These are phyloP conservation scores for Coreoperca whiteheadi DNA, from an alignment of 2,113 vertebrate genomes.

Conservation along the genomic window DNA sequence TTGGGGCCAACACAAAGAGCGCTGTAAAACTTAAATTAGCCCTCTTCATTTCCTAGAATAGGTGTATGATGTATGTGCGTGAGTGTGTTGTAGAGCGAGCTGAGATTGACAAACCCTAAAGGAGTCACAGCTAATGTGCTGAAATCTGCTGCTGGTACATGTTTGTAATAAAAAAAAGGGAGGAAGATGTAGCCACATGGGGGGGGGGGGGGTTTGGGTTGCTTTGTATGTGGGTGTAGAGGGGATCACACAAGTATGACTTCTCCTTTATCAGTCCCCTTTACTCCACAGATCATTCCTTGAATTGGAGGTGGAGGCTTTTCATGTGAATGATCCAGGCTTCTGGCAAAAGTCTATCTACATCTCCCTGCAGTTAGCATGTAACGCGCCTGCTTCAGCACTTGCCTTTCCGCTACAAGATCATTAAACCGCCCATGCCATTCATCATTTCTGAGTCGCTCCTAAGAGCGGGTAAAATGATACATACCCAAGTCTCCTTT, in stretches of 20 bases:
- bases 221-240: slow-evolving; percentile 18
- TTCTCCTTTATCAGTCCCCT: slow-evolving; percentile 32
- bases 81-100: background rate
- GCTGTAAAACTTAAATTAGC: slow-evolving; percentile 45
- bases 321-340: slow-evolving; percentile 31
- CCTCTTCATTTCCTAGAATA: slow-evolving; percentile 25
- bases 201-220: background rate
- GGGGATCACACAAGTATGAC: slow-evolving; percentile 10
- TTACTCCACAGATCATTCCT: slow-evolving; percentile 47
- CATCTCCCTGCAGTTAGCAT: slow-evolving; percentile 54
- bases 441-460: slow-evolving; percentile 68
- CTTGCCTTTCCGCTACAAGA: slow-evolving; percentile 61
- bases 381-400: slow-evolving; percentile 67
- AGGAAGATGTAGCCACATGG: slow-evolving; percentile 7
- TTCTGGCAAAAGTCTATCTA: slow-evolving; percentile 43
- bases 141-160: slow-evolving; percentile 10
- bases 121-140: background rate
- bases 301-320: slow-evolving; percentile 50
- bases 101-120: background rate
- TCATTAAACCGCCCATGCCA: slow-evolving; percentile 67
- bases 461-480: slow-evolving; percentile 9
- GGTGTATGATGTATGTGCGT: slow-evolving; percentile 1
- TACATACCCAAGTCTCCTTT: slow-evolving; percentile 30
- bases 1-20: slow-evolving; percentile 27
- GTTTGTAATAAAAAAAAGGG: slow-evolving; percentile 7